Evolutionary conservation across 2,888 invertebrate species (phyloP).

Genomic region (Cosmia pyralina): DNA sequence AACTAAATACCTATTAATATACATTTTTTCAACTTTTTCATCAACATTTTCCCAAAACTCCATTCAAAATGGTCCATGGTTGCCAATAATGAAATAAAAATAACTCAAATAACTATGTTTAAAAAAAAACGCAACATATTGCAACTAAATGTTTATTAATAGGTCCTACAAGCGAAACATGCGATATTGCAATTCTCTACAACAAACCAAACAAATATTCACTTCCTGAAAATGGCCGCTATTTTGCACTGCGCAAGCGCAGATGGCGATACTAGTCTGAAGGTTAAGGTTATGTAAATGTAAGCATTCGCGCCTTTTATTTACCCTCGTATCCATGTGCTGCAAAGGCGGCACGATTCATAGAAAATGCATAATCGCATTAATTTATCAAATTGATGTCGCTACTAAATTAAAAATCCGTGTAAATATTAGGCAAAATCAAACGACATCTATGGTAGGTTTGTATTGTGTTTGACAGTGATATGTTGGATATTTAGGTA

Average conservation of each 20-base stretch:
- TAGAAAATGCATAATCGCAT: slow-evolving; percentile 2
- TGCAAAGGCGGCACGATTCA: neutral
- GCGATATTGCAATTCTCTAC: slow-evolving; percentile 8
- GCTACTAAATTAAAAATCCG: neutral
- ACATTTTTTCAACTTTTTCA: neutral
- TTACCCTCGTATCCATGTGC: slow-evolving; percentile 19
- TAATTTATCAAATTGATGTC: neutral
- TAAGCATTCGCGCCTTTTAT: slow-evolving; percentile 35
- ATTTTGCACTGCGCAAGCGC: slow-evolving; percentile 27
- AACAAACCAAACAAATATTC: slow-evolving; percentile 15
- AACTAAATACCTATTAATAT: neutral
- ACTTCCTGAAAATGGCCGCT: slow-evolving; percentile 42
- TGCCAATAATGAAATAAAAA: neutral
- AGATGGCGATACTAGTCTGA: slow-evolving; percentile 32
- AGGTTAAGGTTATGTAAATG: slow-evolving; percentile 44
- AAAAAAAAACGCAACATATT: neutral
- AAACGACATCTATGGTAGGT: too few species aligned
- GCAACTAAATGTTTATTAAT: neutral
- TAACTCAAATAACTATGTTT: neutral
- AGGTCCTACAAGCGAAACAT: neutral
- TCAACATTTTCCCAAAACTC: neutral
- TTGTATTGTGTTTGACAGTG: too few species aligned
- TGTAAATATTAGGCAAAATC: neutral
- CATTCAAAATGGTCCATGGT: neutral
- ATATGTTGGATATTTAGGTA: too few species aligned